Percentiles rank a stretch among this genome's conserved stretches.
phyloP scores from a whole-genome alignment of 2,888 invertebrate genomes.

The Lochmaea capreae region DNA sequence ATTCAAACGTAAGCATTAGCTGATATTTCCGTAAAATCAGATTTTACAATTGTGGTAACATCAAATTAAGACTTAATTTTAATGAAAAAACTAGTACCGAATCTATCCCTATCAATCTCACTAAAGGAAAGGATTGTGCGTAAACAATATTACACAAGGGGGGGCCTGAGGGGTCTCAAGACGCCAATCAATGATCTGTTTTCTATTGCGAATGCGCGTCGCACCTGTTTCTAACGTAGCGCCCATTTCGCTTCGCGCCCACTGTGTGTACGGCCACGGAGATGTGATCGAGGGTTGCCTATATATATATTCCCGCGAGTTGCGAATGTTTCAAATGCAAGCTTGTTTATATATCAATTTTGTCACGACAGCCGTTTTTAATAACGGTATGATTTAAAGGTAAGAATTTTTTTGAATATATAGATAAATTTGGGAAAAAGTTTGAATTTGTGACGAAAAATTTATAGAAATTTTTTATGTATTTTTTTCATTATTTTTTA shows the following conservation, averaged over 20 bases:
- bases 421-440: not conserved
- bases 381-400: constrained; percentile 7
- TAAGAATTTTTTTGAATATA: not conserved
- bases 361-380: not conserved
- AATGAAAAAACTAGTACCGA: not conserved
- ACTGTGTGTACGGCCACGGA: constrained; percentile 20
- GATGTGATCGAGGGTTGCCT: constrained; percentile 29
- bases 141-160: constrained; percentile 52
- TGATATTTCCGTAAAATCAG: not conserved
- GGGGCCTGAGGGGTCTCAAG: constrained; percentile 53
- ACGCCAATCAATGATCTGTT: constrained; percentile 62
- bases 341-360: constrained; percentile 9
- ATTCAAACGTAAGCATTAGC: not conserved
- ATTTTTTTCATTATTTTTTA: not conserved
- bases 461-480: not conserved
- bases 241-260: constrained; percentile 25
- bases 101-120: not conserved
- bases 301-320: constrained; percentile 7
- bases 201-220: constrained; percentile 59
- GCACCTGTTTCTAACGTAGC: constrained; percentile 56
- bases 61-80: not conserved
- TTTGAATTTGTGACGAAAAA: not conserved
- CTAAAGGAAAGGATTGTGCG: constrained; percentile 50
- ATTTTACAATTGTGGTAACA: not conserved
- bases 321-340: constrained; percentile 4